Conservation (phyloP, 2,888 invertebrate species). For the Pollenia amentaria region DNA sequence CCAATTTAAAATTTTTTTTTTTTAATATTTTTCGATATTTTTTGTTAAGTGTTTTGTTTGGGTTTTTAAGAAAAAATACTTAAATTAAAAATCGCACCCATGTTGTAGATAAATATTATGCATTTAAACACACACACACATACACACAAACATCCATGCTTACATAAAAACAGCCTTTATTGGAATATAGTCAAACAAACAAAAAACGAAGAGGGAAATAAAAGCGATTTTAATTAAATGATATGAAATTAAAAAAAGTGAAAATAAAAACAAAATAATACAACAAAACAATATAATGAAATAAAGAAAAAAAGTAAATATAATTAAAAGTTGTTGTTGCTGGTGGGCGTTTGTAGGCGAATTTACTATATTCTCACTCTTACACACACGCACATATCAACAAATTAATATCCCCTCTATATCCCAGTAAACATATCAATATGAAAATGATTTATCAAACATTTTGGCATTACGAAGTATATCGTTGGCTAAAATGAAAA, state of each 20-base stretch:
- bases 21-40: slow-evolving; percentile 14
- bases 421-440: not conserved
- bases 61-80: slow-evolving; percentile 27
- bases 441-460: not conserved
- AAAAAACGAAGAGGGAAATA: slow-evolving; percentile 63
- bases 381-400: not conserved
- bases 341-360: slow-evolving; percentile 73
- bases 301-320: slow-evolving; percentile 62
- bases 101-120: slow-evolving; percentile 6
- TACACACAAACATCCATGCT: slow-evolving; percentile 1
- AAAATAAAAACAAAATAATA: slow-evolving; percentile 13
- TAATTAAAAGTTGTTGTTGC: slow-evolving; percentile 68
- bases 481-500: too few relatives aligned
- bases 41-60: slow-evolving; percentile 19
- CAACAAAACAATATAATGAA: slow-evolving; percentile 43
- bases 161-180: slow-evolving; percentile 23
- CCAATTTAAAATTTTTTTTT: slow-evolving; percentile 29
- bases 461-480: too few relatives aligned
- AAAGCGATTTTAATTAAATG: slow-evolving; percentile 78
- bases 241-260: slow-evolving; percentile 73
- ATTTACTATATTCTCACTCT: slow-evolving; percentile 42
- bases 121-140: slow-evolving; percentile 2
- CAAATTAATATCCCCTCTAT: not conserved
- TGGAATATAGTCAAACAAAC: slow-evolving; percentile 45
- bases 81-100: slow-evolving; percentile 59